A percentile compares a stretch with the other conserved stretches of the same genome.
Conservation (phyloP, 2,797 vertebrate genomes). For the Lagorchestes hirsutus region DNA sequence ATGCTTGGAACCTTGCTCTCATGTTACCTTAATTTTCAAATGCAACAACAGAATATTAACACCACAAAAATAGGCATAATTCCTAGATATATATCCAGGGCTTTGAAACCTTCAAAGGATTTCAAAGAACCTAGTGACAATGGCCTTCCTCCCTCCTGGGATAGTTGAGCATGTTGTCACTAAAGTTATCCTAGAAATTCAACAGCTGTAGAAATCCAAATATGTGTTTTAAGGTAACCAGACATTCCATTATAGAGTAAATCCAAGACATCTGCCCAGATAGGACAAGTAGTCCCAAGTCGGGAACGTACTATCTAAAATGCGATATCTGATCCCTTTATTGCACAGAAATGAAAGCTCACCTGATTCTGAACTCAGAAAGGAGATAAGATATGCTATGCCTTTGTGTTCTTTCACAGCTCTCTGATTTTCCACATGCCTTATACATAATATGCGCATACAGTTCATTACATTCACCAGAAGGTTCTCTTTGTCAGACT, state of each 20-base stretch:
- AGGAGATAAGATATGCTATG: constrained; percentile 83
- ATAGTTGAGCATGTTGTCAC: background rate
- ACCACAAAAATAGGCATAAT: background rate
- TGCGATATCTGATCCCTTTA: background rate
- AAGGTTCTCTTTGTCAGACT: constrained; percentile 82
- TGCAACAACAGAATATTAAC: background rate
- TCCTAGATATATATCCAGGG: background rate
- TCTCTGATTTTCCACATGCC: constrained; percentile 83
- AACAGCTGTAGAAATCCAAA: background rate
- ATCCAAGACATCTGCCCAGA: constrained; percentile 12
- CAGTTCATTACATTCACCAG: constrained; percentile 87
- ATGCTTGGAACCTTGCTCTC: background rate
- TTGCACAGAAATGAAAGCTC: constrained; percentile 46
- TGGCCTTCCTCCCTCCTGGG: background rate
- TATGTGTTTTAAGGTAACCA: constrained; percentile 24
- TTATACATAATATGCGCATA: constrained; percentile 82
- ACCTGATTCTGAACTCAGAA: constrained; percentile 86
- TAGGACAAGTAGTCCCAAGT: constrained; percentile 9
- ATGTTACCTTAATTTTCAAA: background rate
- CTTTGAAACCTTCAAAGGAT: constrained; percentile 5
- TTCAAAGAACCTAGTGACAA: background rate
- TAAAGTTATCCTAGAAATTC: background rate
- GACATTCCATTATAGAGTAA: constrained; percentile 31
- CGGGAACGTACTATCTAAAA: constrained; percentile 25
- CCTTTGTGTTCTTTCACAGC: constrained; percentile 80